Base-by-base conservation (phyloP, 92 coral and sea anemone species). In the Bergia sp. region DNA sequence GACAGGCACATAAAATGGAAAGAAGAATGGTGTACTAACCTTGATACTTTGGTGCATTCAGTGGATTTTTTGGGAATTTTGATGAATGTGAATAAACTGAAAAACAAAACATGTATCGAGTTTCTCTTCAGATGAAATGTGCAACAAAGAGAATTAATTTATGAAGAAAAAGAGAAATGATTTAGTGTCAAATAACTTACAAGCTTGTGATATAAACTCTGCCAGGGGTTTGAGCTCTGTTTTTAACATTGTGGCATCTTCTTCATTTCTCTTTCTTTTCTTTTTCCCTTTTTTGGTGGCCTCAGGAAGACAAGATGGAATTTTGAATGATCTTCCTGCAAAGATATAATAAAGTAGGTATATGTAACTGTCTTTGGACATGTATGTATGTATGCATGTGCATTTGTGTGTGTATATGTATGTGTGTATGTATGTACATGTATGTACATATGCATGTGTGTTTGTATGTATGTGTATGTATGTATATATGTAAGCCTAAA, bases 11-110 rank as follows among this genome's bases (percentile, higher is more conserved):
- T 20, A 13, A 8, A 12, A 7, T n/a, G 58, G 18, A 53, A 15
- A 1, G 1, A 39, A 15, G 77, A 16, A 0, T 7, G 5, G 9
- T 40, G 20, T 10, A 85, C 91, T 64, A 67, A 96, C 99, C 99
- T 90, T 92, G 94, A 43, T 90, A 90, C 15, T 91, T 66, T 74
- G 98, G 97, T 38, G 96, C 93, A 81, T 96, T 93, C 15, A 95
- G 95, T 20, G 96, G 98, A 87, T 94, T 95, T 89, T 91, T 96
- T 4, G 95, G 94, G 81, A 92, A 91, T 82, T 96, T 95, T 42
- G 95, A 91, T 57, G 96, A 94, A 90, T 95, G 98, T 4, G 99
- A 96, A 93, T 96, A 93, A 91, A 92, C 99, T 96, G 42, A 71
- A 67, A 89, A 69, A n/a, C 15, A 49, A 79, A 7, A 50, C n/a